phyloP scores from a whole-genome alignment of 2,797 vertebrate genomes.

The Propithecus perrieri region DNA sequence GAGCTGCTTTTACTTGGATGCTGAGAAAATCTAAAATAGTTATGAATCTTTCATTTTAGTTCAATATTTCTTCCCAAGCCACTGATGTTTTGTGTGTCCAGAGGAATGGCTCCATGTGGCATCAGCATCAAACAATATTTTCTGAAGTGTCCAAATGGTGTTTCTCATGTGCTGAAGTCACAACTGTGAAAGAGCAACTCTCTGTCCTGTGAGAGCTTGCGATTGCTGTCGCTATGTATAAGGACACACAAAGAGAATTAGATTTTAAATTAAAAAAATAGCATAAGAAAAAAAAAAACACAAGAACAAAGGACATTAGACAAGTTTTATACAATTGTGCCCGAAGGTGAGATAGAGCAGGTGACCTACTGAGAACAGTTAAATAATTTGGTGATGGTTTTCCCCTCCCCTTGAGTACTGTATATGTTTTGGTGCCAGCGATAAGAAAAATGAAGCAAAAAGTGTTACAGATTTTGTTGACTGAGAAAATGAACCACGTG shows the following conservation, averaged over 20 bases:
- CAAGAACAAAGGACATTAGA: not conserved
- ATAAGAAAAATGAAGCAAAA: constrained; percentile 27
- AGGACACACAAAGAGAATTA: not conserved
- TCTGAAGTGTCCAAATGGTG: not conserved
- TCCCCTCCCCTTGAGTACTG: not conserved
- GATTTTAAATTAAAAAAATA: not conserved
- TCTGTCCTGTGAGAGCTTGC: not conserved
- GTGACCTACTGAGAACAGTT: not conserved
- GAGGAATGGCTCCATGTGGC: not conserved
- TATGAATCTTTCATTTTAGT: not conserved
- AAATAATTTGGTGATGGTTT: not conserved
- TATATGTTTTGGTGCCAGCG: not conserved
- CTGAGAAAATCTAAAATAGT: constrained; percentile 35
- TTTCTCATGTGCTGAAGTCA: not conserved
- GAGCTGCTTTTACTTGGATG: not conserved
- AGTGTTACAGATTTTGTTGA: not conserved
- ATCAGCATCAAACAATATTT: not conserved
- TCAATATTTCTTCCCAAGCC: constrained; percentile 14
- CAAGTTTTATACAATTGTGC: not conserved
- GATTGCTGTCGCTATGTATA: not conserved
- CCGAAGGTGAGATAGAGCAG: not conserved
- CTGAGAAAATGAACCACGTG: constrained; percentile 25
- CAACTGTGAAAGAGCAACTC: not conserved
- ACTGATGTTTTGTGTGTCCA: not conserved
- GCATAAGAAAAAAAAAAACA: not conserved